Evolutionary conservation across 92 coral and sea anemone genomes (phyloP).

Genomic region (Palythoa grandiflora): DNA sequence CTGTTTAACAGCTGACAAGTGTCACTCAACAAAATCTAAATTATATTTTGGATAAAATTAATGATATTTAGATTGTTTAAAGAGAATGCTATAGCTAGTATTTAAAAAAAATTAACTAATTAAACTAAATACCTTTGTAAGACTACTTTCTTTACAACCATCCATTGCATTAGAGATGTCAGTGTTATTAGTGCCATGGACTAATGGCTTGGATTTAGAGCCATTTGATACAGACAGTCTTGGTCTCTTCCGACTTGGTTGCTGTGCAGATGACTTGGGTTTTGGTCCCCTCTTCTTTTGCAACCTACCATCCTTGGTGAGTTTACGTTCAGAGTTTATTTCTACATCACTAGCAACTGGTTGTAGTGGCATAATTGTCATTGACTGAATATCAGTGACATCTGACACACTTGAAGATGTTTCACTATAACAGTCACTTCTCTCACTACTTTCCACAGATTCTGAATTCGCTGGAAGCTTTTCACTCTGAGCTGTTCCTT

Average conservation of each 20-base stretch:
- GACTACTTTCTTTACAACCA: slow-evolving; percentile 5
- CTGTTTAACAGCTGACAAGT: too few species aligned
- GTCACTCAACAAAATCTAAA: too few species aligned
- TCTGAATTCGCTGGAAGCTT: not conserved
- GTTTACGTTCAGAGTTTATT: slow-evolving; percentile 52
- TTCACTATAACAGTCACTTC: slow-evolving; percentile 51
- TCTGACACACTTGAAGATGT: slow-evolving; percentile 43
- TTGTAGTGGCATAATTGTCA: slow-evolving; percentile 46
- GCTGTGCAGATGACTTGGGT: slow-evolving; percentile 61
- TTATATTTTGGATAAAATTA: too few species aligned
- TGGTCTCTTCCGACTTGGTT: slow-evolving; percentile 71
- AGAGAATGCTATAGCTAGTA: too few species aligned
- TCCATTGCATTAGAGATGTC: slow-evolving; percentile 59
- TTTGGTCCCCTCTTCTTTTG: slow-evolving; percentile 78
- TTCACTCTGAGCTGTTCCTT: slow-evolving; percentile 27
- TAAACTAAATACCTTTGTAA: not conserved
- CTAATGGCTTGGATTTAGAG: slow-evolving; percentile 64
- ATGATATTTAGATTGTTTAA: too few species aligned
- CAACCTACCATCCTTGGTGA: slow-evolving; percentile 68
- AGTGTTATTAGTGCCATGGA: slow-evolving; percentile 63
- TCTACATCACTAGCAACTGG: slow-evolving; percentile 50
- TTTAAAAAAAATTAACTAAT: too few species aligned
- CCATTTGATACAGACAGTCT: slow-evolving; percentile 66
- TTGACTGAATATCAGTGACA: slow-evolving; percentile 32
- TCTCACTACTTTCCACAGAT: slow-evolving; percentile 36